Evolutionary conservation across 2,113 vertebrate genomes (phyloP).

Genomic region (rabbit (Oryctolagus cuniculus)): mOryCun1.1 NC_091453.1:126157501-126158000

Average conservation of each 20-base stretch:
- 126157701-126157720: background rate
- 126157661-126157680: background rate
- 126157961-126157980: background rate
- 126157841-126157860: background rate
- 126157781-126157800: background rate
- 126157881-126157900: slow-evolving; percentile 5
- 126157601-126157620: background rate
- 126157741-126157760: background rate
- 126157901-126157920: background rate
- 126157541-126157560: background rate
- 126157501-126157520: slow-evolving; percentile 11
- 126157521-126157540: background rate
- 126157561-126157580: background rate
- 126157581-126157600: background rate
- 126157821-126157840: background rate
- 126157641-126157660: background rate
- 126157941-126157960: background rate
- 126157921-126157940: background rate
- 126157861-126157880: background rate
- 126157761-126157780: background rate
- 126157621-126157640: background rate
- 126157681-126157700: background rate
- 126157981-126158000: background rate
- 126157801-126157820: background rate
- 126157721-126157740: background rate